phyloP scores from a whole-genome alignment of 2,888 invertebrate genomes.

The Chymomyza fuscimana region DNA sequence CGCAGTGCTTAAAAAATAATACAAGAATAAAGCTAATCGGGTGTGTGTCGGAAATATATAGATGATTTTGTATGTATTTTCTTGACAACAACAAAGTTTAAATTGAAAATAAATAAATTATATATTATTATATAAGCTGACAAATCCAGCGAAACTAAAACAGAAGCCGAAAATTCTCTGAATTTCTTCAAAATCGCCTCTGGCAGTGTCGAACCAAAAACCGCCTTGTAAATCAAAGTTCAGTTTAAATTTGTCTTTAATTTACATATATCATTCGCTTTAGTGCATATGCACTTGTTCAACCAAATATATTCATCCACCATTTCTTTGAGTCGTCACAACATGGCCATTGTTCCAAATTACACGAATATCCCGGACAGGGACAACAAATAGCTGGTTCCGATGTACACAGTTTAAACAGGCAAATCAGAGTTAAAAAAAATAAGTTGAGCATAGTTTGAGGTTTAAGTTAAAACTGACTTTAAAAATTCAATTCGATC shows the following conservation, averaged over 20 bases:
- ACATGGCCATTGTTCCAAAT: slow-evolving; percentile 24
- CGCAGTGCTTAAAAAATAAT: background rate
- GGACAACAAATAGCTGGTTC: slow-evolving; percentile 6
- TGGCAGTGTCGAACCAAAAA: too few species aligned
- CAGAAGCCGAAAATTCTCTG: too few species aligned
- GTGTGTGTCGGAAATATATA: too few species aligned
- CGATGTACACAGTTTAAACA: background rate
- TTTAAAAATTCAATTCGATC: background rate
- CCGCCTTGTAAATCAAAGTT: background rate
- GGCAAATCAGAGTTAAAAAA: background rate
- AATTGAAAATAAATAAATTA: too few species aligned
- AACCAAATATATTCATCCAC: slow-evolving; percentile 17
- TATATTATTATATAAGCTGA: too few species aligned
- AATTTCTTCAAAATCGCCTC: too few species aligned
- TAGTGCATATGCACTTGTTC: background rate
- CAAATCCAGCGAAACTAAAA: too few species aligned
- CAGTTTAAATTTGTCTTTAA: background rate
- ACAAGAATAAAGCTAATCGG: background rate
- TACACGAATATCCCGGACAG: slow-evolving; percentile 24
- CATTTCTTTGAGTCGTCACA: slow-evolving; percentile 18
- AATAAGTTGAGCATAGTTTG: background rate
- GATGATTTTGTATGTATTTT: too few species aligned
- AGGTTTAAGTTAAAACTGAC: background rate
- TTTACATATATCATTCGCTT: background rate
- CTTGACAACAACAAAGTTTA: too few species aligned